phyloP scores from a whole-genome alignment of 2,797 vertebrate genomes.

The Liasis olivaceus region DNA sequence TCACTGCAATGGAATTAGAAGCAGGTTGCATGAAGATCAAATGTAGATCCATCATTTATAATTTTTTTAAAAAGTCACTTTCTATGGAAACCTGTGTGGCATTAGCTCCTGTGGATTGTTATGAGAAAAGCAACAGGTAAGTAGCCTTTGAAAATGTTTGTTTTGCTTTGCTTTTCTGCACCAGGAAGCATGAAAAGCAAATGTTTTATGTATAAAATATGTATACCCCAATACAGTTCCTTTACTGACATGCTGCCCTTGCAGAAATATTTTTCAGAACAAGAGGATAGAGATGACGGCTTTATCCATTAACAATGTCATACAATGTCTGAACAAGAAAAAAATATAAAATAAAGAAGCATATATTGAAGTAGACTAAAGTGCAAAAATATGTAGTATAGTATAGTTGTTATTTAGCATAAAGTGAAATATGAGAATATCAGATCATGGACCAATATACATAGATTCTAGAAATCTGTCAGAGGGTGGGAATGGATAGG shows the following conservation, averaged over 20 bases:
- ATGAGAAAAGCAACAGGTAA: neutral
- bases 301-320: neutral
- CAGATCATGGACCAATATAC: neutral
- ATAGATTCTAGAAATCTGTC: neutral
- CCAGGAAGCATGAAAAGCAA: conserved; percentile 13
- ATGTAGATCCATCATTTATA: conserved; percentile 11
- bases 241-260: neutral
- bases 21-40: neutral
- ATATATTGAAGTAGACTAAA: neutral
- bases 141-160: neutral
- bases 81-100: conserved; percentile 1
- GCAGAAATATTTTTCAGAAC: neutral
- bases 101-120: neutral
- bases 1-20: neutral
- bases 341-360: neutral
- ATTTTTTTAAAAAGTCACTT: neutral
- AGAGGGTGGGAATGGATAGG: neutral
- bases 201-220: conserved; percentile 17
- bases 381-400: neutral
- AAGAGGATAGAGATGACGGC: neutral
- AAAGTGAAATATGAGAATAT: neutral
- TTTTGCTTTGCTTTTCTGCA: neutral
- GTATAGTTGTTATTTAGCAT: neutral
- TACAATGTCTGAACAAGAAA: neutral
- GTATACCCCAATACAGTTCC: conserved; percentile 2